These are phyloP conservation scores for Mormyrops boulengeri DNA, from an alignment of 2,797 vertebrate species.

Conservation along the genomic window DNA sequence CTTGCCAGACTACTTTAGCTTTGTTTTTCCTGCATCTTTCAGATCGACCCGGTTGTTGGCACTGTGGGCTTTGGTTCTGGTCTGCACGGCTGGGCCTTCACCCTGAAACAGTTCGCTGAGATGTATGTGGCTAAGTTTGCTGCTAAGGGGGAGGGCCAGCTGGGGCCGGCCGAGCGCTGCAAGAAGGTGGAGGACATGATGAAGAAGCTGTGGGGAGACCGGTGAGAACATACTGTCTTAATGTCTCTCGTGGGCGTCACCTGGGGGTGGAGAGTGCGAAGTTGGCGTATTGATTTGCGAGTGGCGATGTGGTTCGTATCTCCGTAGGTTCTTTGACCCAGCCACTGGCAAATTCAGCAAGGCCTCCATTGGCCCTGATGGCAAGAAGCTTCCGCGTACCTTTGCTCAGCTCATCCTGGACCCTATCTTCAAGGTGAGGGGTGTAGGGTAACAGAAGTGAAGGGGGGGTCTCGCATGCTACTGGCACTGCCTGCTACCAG, in stretches of 20 bases:
- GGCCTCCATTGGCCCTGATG: constrained; percentile 54
- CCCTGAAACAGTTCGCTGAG: constrained; percentile 94
- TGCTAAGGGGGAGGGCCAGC: constrained; percentile 77
- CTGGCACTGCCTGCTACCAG: constrained; percentile 29
- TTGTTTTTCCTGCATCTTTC: constrained; percentile 59
- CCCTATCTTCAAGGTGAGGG: constrained; percentile 80
- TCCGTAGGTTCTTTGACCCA: constrained; percentile 71
- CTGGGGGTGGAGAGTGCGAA: not conserved
- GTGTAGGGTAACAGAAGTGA: not conserved
- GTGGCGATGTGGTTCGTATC: not conserved
- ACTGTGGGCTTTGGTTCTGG: constrained; percentile 92
- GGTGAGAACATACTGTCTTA: not conserved
- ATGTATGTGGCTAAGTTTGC: constrained; percentile 89
- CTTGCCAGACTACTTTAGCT: not conserved
- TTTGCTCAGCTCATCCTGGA: constrained; percentile 85
- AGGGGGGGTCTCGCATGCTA: too few relatives aligned
- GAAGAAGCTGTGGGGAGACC: constrained; percentile 94
- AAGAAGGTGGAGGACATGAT: constrained; percentile 98
- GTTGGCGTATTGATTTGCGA: not conserved
- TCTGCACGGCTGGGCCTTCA: constrained; percentile 92
- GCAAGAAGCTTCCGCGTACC: constrained; percentile 71
- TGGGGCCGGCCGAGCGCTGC: constrained; percentile 66
- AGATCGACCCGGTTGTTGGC: constrained; percentile 82
- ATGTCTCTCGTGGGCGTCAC: not conserved
- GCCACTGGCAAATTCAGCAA: constrained; percentile 78